These are phyloP conservation scores for Microctenopoma steveboyesi DNA, from an alignment of 2,797 vertebrate species.

Conservation along the genomic window DNA sequence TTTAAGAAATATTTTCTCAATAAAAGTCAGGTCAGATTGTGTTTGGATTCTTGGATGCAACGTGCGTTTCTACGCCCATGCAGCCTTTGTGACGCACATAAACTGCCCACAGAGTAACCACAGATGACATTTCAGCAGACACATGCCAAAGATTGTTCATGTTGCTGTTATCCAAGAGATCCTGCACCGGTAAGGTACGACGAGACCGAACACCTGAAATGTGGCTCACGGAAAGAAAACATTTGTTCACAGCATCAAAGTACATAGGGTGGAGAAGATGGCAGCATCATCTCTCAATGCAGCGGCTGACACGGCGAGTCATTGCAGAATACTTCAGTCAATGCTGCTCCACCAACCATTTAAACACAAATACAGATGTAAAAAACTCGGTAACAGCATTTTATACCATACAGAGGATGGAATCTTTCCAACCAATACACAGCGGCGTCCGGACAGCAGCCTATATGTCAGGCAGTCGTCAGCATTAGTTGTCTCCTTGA, in stretches of 20 bases:
- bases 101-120: conserved; percentile 11
- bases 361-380: conserved; percentile 6
- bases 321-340: background rate
- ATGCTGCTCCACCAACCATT: conserved; percentile 11
- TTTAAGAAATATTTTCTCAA: background rate
- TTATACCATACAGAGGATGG: background rate
- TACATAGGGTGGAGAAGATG: background rate
- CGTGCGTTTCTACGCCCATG: conserved; percentile 12
- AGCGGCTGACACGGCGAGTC: background rate
- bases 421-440: background rate
- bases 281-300: background rate
- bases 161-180: background rate
- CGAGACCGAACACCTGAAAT: background rate
- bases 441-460: background rate
- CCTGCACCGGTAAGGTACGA: background rate
- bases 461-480: no score
- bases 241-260: background rate
- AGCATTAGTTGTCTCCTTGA: background rate
- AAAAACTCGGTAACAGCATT: background rate
- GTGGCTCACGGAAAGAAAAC: background rate
- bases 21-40: background rate
- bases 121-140: conserved; percentile 27
- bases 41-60: conserved; percentile 14
- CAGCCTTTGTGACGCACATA: conserved; percentile 7
- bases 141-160: background rate